phyloP scores from a whole-genome alignment of 2,888 invertebrate genomes.

The Cinara cedri region DNA sequence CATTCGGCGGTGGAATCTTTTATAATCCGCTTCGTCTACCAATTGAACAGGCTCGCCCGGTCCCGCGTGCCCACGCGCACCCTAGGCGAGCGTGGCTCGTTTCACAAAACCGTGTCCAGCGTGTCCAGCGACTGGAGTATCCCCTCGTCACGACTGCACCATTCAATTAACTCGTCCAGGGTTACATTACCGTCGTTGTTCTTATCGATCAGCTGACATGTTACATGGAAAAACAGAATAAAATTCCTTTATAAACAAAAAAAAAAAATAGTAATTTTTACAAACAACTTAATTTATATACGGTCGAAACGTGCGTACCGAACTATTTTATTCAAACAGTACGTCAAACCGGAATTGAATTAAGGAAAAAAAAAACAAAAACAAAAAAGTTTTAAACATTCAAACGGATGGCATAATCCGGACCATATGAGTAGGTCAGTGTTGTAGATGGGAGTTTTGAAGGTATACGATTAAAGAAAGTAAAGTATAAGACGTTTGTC shows the following conservation, averaged over 20 bases:
- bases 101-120: constrained; percentile 78
- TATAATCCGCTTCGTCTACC: constrained; percentile 25
- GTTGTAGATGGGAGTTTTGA: too few species aligned
- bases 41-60: constrained; percentile 55
- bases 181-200: constrained; percentile 82
- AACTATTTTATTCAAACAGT: too few species aligned
- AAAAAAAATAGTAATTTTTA: too few species aligned
- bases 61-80: constrained; percentile 42
- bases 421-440: too few species aligned
- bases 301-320: too few species aligned
- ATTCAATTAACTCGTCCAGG: constrained; percentile 78
- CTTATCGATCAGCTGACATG: constrained; percentile 74
- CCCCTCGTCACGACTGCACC: constrained; percentile 77
- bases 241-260: not conserved
- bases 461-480: too few species aligned
- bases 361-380: too few species aligned
- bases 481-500: too few species aligned
- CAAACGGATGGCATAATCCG: too few species aligned
- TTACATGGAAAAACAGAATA: not conserved
- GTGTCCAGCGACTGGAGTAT: constrained; percentile 74
- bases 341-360: too few species aligned
- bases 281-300: too few species aligned
- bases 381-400: too few species aligned
- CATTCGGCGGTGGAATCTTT: not conserved
- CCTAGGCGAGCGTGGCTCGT: constrained; percentile 52